Base-by-base conservation (phyloP, 2,797 vertebrate species). In the Borostomias antarcticus region DNA sequence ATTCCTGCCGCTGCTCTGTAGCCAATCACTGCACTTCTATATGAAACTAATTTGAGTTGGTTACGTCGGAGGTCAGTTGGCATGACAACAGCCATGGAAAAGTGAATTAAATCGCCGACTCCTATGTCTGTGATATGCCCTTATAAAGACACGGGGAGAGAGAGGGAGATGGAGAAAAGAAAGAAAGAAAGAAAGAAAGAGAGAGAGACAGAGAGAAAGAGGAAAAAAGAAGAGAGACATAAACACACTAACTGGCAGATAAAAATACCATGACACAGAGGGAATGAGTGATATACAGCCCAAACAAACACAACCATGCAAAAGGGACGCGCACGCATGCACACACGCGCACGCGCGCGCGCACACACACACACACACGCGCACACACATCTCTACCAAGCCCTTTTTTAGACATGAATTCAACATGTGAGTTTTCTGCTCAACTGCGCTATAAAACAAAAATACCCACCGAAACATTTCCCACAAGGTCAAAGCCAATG, bases 61-160 rank as follows among this genome's bases (percentile, higher is more conserved):
- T 25, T 3, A 26, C 15, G 37, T 45, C 26, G 45, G 29, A 60
- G 40, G 58, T 60, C 25, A 60, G 19, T 35, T 37, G n/a, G 19
- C 32, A 58, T 35, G 33, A 23, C 32, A 58, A 58, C 37, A 25
- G 23, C 37, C 58, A 29, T 60, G 58, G 40, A 4, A 60, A 25
- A 35, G n/a, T n/a, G 40, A 45, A 30, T 9, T 15, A 47, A 21
- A 47, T 28, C n/a, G 4, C 9, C 29, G 40, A 61, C 28, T 45
- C 28, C 7, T 19, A 29, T 45, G 9, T 29, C 25, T 19, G 23
- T 47, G 7, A 45, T 61, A 61, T 43, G 40, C 40, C 58, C 58
- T 60, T 60, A 45, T 60, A 47, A 47, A 60, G 58, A 58, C 40
- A 60, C 35, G n/a, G 37, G 25, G 25, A 9, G 8, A 58, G 9